Evolutionary conservation across 2,888 invertebrate genomes (phyloP).

Genomic region (Lochmaea capreae): DNA sequence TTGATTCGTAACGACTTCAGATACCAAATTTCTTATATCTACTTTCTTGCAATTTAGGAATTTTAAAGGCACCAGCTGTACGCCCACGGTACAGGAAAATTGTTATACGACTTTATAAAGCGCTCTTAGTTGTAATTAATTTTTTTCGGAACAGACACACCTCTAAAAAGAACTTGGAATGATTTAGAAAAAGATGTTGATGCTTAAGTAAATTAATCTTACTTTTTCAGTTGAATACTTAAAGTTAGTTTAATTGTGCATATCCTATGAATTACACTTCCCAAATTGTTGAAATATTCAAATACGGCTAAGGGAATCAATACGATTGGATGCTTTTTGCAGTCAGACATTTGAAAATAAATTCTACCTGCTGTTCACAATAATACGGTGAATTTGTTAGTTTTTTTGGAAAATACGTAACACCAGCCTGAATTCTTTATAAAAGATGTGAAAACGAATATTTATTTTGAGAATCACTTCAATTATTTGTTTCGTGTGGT

Average conservation of each 20-base stretch:
- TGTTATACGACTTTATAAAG: neutral
- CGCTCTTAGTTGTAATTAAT: neutral
- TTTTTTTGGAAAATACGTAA: too few species aligned
- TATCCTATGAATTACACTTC: constrained; percentile 35
- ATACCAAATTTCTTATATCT: too few species aligned
- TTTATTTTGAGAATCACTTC: too few species aligned
- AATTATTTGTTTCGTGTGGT: too few species aligned
- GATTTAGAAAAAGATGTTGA: neutral
- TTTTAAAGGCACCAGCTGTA: too few species aligned
- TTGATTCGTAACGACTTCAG: too few species aligned
- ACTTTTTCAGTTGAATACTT: neutral
- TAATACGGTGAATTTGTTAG: too few species aligned
- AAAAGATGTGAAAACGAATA: too few species aligned
- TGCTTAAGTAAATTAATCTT: neutral
- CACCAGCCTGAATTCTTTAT: too few species aligned
- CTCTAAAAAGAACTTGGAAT: neutral
- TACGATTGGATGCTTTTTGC: neutral
- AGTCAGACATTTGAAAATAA: neutral
- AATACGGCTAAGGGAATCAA: constrained; percentile 30
- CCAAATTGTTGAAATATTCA: constrained; percentile 36
- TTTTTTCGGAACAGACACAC: neutral
- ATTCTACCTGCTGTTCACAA: neutral
- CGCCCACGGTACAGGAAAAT: too few species aligned
- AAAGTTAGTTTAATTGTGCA: constrained; percentile 36
- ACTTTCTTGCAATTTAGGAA: too few species aligned